Percentiles rank a stretch among this genome's conserved stretches.
These are phyloP conservation scores for Tetranychus truncatus DNA, from an alignment of 2,888 invertebrate species.

Conservation along the genomic window DNA sequence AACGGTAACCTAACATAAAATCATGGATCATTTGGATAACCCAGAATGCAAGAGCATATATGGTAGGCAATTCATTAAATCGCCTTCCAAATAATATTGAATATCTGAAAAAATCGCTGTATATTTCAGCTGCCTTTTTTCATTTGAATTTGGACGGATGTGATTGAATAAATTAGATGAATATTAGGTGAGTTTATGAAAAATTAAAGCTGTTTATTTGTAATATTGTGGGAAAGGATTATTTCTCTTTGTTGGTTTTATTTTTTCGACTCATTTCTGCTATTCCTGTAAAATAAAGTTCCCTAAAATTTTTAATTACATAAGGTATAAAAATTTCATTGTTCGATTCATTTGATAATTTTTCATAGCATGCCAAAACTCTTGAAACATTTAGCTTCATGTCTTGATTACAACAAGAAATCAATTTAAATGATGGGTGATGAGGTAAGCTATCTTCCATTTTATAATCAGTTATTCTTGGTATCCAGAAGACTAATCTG, in stretches of 20 bases:
- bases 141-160: no score
- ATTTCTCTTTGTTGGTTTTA: background rate
- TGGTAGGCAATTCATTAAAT: no score
- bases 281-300: background rate
- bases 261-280: background rate
- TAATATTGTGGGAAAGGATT: background rate
- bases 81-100: no score
- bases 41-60: no score
- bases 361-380: constrained; percentile 11
- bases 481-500: constrained; percentile 85
- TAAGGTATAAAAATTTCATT: background rate
- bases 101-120: no score
- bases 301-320: background rate
- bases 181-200: no score
- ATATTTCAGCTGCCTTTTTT: no score
- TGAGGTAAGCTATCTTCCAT: constrained; percentile 38
- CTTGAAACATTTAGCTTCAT: constrained; percentile 40
- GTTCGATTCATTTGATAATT: background rate
- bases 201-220: no score
- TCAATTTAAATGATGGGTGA: constrained; percentile 55
- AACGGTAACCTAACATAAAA: no score
- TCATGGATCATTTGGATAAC: no score
- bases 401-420: constrained; percentile 72
- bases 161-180: no score
- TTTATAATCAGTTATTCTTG: constrained; percentile 52